Evolutionary conservation across 2,113 vertebrate genomes (phyloP).

Genomic region (Daubentonia madagascariensis): DNA sequence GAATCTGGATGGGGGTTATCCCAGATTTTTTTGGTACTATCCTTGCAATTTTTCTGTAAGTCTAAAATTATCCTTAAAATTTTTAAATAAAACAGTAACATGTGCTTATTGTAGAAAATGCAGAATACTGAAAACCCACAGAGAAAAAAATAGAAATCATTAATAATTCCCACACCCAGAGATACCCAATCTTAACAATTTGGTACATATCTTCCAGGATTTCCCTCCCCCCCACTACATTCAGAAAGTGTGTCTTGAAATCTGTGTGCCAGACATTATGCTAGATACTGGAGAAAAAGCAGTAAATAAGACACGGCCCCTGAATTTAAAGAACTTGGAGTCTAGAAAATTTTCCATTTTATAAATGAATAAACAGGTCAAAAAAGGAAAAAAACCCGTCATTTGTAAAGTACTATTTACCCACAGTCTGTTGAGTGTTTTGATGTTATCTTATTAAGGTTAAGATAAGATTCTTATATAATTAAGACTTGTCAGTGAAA

Average conservation of each 20-base stretch:
- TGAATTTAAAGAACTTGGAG: neutral
- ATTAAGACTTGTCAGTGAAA: neutral
- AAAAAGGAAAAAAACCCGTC: neutral
- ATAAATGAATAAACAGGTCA: neutral
- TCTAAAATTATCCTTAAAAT: neutral
- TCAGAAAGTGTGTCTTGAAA: constrained; percentile 29
- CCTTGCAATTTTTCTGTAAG: neutral
- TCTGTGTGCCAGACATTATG: neutral
- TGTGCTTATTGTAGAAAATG: neutral
- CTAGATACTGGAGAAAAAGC: neutral
- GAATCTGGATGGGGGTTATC: neutral
- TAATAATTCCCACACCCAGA: neutral
- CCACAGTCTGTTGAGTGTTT: neutral
- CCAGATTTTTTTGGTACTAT: neutral
- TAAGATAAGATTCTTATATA: neutral
- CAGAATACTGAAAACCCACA: neutral
- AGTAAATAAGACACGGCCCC: neutral
- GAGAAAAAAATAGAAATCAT: constrained; percentile 30
- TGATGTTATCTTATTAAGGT: neutral
- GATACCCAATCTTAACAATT: neutral
- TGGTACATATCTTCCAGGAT: neutral
- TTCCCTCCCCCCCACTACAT: neutral
- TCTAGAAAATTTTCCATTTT: neutral
- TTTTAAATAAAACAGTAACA: neutral
- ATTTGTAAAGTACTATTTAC: neutral